These are phyloP conservation scores for Netelia inedita DNA, from an alignment of 2,888 invertebrate genomes.

Conservation along the genomic window DNA sequence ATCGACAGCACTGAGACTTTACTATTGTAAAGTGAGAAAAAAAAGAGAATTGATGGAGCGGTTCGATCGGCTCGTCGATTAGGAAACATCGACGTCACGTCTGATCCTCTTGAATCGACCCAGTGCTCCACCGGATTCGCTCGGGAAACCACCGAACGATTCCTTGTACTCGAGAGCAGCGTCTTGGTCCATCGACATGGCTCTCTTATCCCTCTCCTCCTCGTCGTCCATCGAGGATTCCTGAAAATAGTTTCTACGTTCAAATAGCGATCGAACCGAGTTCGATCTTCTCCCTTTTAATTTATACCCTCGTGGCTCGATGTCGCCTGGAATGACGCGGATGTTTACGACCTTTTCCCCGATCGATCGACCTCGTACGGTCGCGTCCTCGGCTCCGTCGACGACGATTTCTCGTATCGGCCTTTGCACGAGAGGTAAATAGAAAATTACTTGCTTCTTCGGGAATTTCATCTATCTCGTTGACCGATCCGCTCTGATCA, in stretches of 20 bases:
- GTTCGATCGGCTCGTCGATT: neutral
- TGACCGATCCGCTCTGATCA: constrained; percentile 56
- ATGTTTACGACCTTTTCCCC: constrained; percentile 32
- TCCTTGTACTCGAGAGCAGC: constrained; percentile 76
- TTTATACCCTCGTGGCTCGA: constrained; percentile 61
- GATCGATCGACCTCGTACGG: constrained; percentile 42
- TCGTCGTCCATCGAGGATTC: constrained; percentile 35
- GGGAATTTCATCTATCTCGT: constrained; percentile 58
- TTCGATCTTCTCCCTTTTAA: neutral
- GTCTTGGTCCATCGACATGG: constrained; percentile 56
- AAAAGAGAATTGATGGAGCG: neutral
- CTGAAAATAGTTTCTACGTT: constrained; percentile 47
- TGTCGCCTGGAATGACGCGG: constrained; percentile 45
- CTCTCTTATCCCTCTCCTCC: constrained; percentile 60
- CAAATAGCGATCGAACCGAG: constrained; percentile 9
- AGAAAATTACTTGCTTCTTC: constrained; percentile 49
- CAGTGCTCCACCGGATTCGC: constrained; percentile 72
- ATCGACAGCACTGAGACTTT: constrained; percentile 16
- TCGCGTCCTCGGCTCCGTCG: constrained; percentile 54
- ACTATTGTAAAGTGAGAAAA: neutral
- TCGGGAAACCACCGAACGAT: constrained; percentile 78
- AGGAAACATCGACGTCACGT: constrained; percentile 60
- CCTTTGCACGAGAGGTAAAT: constrained; percentile 60
- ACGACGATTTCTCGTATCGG: constrained; percentile 40
- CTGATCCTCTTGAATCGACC: constrained; percentile 79